Evolutionary conservation across 1,140 invertebrate genomes (phyloP).

Genomic region (Orius laevigatus): DNA sequence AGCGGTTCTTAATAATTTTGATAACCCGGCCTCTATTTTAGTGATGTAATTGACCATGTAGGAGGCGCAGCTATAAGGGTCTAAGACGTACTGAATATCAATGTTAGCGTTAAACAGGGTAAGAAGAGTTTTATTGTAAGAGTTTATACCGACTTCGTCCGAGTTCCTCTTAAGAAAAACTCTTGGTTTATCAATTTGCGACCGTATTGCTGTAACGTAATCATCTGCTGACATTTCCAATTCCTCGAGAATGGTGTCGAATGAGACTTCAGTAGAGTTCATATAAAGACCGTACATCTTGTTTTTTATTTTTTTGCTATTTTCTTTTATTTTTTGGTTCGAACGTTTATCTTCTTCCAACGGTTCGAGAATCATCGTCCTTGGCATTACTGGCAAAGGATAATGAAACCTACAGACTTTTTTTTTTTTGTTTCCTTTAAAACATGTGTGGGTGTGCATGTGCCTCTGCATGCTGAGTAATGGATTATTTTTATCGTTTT

Average conservation of each 20-base stretch:
- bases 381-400: background rate
- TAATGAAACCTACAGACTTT: background rate
- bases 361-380: background rate
- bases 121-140: background rate
- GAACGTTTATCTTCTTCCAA: background rate
- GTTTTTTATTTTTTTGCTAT: too few relatives aligned
- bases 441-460: slow-evolving; percentile 5
- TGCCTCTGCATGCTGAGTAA: background rate
- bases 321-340: too few relatives aligned
- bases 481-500: slow-evolving; percentile 1
- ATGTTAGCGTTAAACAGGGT: background rate
- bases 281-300: too few relatives aligned
- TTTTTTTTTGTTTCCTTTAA: slow-evolving; percentile 4
- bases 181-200: background rate
- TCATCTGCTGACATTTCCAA: background rate
- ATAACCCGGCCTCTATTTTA: background rate
- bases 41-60: background rate
- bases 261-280: too few relatives aligned
- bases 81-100: too few relatives aligned
- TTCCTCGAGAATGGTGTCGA: too few relatives aligned
- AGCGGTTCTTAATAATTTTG: background rate
- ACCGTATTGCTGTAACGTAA: background rate
- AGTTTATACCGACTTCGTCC: too few relatives aligned
- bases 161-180: background rate
- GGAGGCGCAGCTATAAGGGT: background rate